Conservation (phyloP, 2,888 invertebrate species). For the Plagiodera versicolora region DNA sequence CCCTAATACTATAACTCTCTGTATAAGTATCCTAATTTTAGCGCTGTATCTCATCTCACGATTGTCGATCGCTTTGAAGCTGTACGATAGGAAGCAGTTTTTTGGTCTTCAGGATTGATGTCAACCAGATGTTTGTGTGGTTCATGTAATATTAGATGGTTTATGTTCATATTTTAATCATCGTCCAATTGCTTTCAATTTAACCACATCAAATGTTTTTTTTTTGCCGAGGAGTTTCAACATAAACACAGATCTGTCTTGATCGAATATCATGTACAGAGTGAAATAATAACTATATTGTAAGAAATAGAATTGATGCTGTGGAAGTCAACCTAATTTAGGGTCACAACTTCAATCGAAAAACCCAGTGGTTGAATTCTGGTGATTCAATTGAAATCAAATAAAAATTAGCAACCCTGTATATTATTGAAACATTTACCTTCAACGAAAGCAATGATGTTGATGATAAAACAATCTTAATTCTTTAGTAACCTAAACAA, state of each 20-base stretch:
- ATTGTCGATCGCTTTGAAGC: not conserved
- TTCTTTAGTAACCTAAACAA: too few relatives aligned
- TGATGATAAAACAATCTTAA: too few relatives aligned
- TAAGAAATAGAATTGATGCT: too few relatives aligned
- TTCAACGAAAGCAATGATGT: too few relatives aligned
- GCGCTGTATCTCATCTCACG: not conserved
- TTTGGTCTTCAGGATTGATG: not conserved
- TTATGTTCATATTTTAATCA: not conserved
- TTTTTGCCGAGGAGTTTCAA: not conserved
- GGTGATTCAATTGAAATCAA: too few relatives aligned
- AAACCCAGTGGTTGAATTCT: too few relatives aligned
- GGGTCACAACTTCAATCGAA: too few relatives aligned
- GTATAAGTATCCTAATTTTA: not conserved
- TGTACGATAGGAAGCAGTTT: not conserved
- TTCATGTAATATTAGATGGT: not conserved
- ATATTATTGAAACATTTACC: too few relatives aligned
- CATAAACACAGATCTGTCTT: not conserved
- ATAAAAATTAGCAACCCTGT: too few relatives aligned
- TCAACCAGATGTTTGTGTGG: not conserved
- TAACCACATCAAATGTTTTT: not conserved
- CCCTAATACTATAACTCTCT: not conserved
- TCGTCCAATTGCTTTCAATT: not conserved
- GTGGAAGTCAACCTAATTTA: too few relatives aligned
- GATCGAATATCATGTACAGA: not conserved
- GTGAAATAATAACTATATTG: too few relatives aligned